These are phyloP conservation scores for Progne subis DNA, from an alignment of 2,113 vertebrate species.

Conservation along the genomic window DNA sequence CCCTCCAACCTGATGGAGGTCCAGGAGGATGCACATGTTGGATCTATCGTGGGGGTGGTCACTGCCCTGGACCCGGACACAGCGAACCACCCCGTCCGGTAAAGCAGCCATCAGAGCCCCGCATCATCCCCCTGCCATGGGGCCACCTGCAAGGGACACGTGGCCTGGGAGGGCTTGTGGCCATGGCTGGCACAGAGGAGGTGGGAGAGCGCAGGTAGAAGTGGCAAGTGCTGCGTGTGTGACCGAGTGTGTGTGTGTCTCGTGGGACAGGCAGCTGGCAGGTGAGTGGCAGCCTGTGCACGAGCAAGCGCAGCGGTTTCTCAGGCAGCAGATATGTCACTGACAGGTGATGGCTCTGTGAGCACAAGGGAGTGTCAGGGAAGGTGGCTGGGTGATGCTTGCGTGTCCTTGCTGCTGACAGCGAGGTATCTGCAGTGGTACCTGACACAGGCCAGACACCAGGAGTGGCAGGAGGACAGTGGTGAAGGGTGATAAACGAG, in stretches of 20 bases:
- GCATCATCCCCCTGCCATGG: accelerated
- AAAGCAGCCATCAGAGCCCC: neutral
- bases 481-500: neutral
- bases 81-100: slow-evolving; percentile 91
- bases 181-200: neutral
- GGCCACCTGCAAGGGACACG: accelerated
- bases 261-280: neutral
- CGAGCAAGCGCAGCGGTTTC: neutral
- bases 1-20: slow-evolving; percentile 89
- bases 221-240: neutral
- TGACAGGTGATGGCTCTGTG: neutral
- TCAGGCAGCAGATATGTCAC: accelerated
- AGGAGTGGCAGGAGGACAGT: neutral
- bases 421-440: neutral
- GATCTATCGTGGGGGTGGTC: slow-evolving; percentile 88
- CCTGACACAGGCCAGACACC: neutral
- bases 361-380: neutral
- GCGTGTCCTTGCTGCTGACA: neutral
- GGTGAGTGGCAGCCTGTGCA: neutral
- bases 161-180: neutral
- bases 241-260: neutral
- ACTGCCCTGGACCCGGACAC: slow-evolving; percentile 92
- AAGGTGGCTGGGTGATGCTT: neutral
- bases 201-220: neutral
- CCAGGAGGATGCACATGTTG: slow-evolving; percentile 89